Conservation (phyloP, 2,113 vertebrate species). For the Numenius arquata region DNA sequence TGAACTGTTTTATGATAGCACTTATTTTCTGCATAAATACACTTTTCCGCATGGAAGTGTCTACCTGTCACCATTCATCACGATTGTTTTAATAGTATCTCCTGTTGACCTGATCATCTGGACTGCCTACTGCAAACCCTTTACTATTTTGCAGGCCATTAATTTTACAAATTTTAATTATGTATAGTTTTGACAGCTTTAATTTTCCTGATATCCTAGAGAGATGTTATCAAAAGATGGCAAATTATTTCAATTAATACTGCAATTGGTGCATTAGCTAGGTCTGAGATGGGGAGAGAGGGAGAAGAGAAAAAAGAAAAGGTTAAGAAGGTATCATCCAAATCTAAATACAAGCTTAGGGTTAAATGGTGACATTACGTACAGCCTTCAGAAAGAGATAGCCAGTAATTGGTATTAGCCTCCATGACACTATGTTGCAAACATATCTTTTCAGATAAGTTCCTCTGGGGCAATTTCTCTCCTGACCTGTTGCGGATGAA, state of each 20-base stretch:
- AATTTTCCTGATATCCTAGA: slow-evolving; percentile 71
- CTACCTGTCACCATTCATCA: slow-evolving; percentile 79
- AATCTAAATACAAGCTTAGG: not conserved
- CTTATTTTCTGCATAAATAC: slow-evolving; percentile 70
- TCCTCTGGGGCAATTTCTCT: not conserved
- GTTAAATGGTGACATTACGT: not conserved
- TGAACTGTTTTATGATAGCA: slow-evolving; percentile 13
- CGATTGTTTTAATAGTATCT: slow-evolving; percentile 80
- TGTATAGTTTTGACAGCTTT: slow-evolving; percentile 81
- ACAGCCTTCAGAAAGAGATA: not conserved
- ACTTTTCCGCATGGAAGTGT: slow-evolving; percentile 62
- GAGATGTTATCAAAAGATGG: slow-evolving; percentile 35
- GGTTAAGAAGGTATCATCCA: not conserved
- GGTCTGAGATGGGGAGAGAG: not conserved
- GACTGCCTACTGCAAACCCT: slow-evolving; percentile 75
- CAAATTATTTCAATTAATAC: slow-evolving; percentile 37
- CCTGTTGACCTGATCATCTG: slow-evolving; percentile 83
- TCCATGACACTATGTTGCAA: not conserved
- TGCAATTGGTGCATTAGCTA: not conserved
- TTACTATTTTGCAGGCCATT: slow-evolving; percentile 81
- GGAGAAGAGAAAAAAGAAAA: not conserved
- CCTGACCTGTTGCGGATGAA: not conserved
- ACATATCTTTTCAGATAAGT: not conserved
- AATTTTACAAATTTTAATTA: slow-evolving; percentile 86
- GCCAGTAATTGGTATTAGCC: not conserved